Evolutionary conservation across 2,888 invertebrate species (phyloP).

Genomic region (Zaprionus lineosus): DNA sequence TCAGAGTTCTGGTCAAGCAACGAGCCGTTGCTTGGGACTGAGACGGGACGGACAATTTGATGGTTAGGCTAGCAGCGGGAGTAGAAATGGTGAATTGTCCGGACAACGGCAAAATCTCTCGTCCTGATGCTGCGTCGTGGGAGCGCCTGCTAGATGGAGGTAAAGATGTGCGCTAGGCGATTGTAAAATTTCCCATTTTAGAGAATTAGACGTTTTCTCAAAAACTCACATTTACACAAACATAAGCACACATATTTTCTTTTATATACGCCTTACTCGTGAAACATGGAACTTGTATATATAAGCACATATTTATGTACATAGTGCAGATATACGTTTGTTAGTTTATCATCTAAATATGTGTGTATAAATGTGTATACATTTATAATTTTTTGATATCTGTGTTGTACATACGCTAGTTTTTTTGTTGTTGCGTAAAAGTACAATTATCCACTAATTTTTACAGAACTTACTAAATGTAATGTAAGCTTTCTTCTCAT

Average conservation of each 20-base stretch:
- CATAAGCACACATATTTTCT: conserved; percentile 3
- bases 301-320: no score
- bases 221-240: conserved; percentile 33
- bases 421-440: no score
- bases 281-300: no score
- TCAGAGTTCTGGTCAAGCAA: conserved; percentile 68
- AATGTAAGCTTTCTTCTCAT: no score
- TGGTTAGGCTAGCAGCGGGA: conserved; percentile 46
- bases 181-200: conserved; percentile 80
- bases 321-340: no score
- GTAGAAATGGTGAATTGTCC: conserved; percentile 43
- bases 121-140: conserved; percentile 59
- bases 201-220: conserved; percentile 77
- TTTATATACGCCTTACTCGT: no score
- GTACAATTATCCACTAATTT: no score
- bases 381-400: no score
- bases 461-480: no score
- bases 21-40: conserved; percentile 61
- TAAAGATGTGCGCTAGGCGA: conserved; percentile 78
- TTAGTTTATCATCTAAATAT: no score
- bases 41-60: conserved; percentile 75
- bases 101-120: conserved; percentile 65
- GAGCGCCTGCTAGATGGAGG: conserved; percentile 59
- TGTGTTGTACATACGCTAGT: no score
- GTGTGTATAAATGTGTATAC: no score